These are phyloP conservation scores for Dufourea novaeangliae DNA, from an alignment of 1,140 invertebrate genomes.

Conservation along the genomic window DNA sequence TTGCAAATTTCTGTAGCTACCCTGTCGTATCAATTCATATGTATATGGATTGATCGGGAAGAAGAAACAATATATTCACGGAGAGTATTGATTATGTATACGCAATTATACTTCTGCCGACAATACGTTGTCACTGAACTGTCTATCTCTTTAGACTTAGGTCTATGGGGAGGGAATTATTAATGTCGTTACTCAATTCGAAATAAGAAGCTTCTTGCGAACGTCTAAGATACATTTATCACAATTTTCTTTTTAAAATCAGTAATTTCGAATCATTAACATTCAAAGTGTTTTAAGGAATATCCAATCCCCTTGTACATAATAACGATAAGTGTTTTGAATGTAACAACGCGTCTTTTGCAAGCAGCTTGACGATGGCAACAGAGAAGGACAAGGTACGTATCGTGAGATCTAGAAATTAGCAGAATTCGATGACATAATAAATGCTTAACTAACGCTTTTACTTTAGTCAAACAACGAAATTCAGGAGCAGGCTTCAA, in stretches of 20 bases:
- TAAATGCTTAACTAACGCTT: constrained; percentile 46
- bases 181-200: background rate
- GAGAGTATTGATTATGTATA: background rate
- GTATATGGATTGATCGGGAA: no score
- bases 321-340: no score
- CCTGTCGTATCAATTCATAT: background rate
- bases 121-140: background rate
- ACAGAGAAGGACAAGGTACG: constrained; percentile 69
- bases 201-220: no score
- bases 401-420: background rate
- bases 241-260: no score
- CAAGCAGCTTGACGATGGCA: constrained; percentile 65
- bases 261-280: no score
- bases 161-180: background rate
- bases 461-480: constrained; percentile 71
- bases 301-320: no score
- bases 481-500: constrained; percentile 72
- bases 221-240: no score
- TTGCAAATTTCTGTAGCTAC: background rate
- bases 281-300: no score
- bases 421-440: background rate
- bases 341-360: constrained; percentile 60
- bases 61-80: background rate
- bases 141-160: background rate
- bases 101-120: background rate